Conservation (phyloP, 2,888 invertebrate genomes). For the Eurytoma californica region DNA sequence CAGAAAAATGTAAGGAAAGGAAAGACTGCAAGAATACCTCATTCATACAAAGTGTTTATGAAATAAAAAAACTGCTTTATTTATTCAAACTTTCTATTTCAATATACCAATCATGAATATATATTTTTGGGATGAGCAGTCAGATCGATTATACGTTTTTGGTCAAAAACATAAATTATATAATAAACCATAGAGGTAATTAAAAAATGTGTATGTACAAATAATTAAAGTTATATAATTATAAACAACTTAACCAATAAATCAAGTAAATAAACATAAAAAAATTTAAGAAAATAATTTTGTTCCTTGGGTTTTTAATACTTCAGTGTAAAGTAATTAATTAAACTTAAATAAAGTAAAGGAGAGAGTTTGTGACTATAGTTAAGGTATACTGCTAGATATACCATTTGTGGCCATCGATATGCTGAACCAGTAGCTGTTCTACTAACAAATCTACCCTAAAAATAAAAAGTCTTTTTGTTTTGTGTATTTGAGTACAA, state of each 20-base stretch:
- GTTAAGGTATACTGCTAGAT: constrained; percentile 1
- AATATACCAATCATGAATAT: constrained; percentile 26
- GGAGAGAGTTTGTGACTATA: constrained; percentile 25
- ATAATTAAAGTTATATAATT: constrained; percentile 37
- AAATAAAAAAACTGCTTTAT: constrained; percentile 45
- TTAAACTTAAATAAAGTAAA: constrained; percentile 31
- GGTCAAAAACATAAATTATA: constrained; percentile 47
- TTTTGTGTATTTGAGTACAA: no score
- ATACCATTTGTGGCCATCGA: constrained; percentile 2
- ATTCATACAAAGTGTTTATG: constrained; percentile 3
- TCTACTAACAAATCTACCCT: background rate
- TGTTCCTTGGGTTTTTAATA: constrained; percentile 38
- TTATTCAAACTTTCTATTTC: constrained; percentile 36
- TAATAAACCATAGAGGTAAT: constrained; percentile 14
- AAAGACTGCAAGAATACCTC: constrained; percentile 15
- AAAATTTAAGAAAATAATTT: constrained; percentile 36
- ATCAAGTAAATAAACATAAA: constrained; percentile 30
- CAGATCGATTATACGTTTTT: constrained; percentile 38
- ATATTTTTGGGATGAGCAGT: constrained; percentile 35
- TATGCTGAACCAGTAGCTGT: background rate
- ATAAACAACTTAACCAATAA: constrained; percentile 27
- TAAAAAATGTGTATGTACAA: constrained; percentile 38
- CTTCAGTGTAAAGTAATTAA: constrained; percentile 28
- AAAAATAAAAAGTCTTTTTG: no score
- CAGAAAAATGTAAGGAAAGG: constrained; percentile 16